Base-by-base conservation (phyloP, 2,797 vertebrate genomes). In the Spheniscus humboldti region DNA sequence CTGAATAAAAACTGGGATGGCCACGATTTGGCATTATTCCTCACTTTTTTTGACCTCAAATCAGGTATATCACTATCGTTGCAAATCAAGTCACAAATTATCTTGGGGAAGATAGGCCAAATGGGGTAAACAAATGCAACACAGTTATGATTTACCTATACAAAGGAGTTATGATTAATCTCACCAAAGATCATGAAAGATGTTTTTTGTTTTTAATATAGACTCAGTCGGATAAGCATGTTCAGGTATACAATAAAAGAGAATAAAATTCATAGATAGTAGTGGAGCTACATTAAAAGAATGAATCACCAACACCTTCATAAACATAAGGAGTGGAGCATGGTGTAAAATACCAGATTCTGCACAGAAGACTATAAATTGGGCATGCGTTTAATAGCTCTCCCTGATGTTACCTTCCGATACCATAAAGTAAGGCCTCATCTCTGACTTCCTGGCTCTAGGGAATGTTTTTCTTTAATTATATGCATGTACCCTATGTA, bases 401-500 rank as follows among this genome's bases (percentile, higher is more conserved):
- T 81, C 50, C 50, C 33, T 63, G 48, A 90, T 62, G 47, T 73
- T 86, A 72, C 35, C 57, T 94, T 88, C 59, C 7, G 23, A 88
- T 78, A 56, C 39, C 59, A 55, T 45, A 73, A 95, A 88, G 35
- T 11, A 75, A 85, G 39, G 55, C 37, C 43, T 67, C 55, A 59
- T 67, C 90, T 92, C 86, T 90, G 75, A 73, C 52, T 94, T 90
- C 13, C 33, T 79, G 79, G 69, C 62, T 96, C 69, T 88, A 43
- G 6, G 88, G 18, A 66, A 94, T 75, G 79, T 90, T 95, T 90
- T 86, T 69, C 33, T 93, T 95, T 88, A 68, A 94, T 92, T 88
- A 94, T 31, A 85, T 39, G 63, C 31, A 90, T 39, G 75, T 71
- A 92, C 6, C 8, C 28, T 27, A 76, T 33, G 31, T 52, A 87